phyloP scores from a whole-genome alignment of 35 echinoderm and acorn worm genomes.

The Hemicentrotus pulcherrimus region DNA sequence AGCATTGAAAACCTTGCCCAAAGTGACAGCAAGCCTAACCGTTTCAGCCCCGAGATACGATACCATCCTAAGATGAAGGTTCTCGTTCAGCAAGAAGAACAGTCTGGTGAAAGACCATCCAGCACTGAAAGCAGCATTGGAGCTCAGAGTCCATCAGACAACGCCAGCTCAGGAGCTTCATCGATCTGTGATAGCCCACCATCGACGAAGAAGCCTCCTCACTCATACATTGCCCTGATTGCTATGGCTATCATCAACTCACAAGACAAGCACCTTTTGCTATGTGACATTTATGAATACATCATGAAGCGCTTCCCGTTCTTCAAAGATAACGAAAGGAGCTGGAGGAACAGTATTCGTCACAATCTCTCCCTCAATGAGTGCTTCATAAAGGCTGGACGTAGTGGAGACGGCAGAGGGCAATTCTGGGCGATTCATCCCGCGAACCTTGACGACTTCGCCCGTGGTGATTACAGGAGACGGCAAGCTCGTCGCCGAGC shows the following conservation, averaged over 20 bases:
- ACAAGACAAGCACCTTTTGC: constrained; percentile 72
- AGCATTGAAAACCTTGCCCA: constrained; percentile 76
- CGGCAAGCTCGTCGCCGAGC: constrained; percentile 87
- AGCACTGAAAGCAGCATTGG: background rate
- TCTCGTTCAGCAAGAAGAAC: background rate
- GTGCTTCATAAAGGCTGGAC: constrained; percentile 92
- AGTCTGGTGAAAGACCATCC: background rate
- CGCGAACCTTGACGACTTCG: constrained; percentile 84
- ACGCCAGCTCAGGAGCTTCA: background rate
- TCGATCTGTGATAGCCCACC: constrained; percentile 26
- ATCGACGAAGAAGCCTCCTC: constrained; percentile 72
- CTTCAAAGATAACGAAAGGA: constrained; percentile 90
- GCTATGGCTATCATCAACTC: constrained; percentile 95
- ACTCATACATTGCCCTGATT: constrained; percentile 94
- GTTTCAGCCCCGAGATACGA: constrained; percentile 21
- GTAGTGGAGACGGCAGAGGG: constrained; percentile 89
- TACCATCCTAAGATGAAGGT: constrained; percentile 42
- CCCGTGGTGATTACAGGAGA: constrained; percentile 81
- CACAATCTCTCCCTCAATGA: constrained; percentile 98
- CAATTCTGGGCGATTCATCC: constrained; percentile 97
- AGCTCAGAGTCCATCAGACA: constrained; percentile 28
- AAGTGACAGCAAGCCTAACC: constrained; percentile 46
- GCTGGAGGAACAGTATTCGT: constrained; percentile 97
- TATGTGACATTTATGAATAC: constrained; percentile 95
- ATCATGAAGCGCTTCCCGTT: constrained; percentile 89